A percentile compares a stretch with the other conserved stretches of the same genome.
phyloP scores from a whole-genome alignment of 2,113 vertebrate species.

The Microcebus jonahi region DNA sequence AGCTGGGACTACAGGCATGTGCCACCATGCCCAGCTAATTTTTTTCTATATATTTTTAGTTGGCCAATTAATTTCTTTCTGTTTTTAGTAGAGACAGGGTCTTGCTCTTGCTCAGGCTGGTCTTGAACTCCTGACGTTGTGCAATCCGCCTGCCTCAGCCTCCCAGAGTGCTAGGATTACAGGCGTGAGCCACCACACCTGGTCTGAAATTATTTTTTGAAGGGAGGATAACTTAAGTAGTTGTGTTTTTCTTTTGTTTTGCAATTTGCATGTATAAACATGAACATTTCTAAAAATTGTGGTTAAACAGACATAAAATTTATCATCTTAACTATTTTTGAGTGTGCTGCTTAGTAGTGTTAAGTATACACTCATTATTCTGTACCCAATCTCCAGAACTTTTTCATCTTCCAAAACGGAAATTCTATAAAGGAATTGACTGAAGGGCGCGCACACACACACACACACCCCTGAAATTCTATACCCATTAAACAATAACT shows the following conservation, averaged over 20 bases:
- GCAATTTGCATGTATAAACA: background rate
- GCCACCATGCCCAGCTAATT: too few species aligned
- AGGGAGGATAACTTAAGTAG: background rate
- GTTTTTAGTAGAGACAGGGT: too few species aligned
- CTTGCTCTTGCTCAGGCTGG: too few species aligned
- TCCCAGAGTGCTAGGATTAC: too few species aligned
- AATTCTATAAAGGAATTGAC: background rate
- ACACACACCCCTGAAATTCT: background rate
- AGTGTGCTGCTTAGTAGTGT: background rate
- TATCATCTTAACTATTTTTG: background rate
- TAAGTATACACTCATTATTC: background rate
- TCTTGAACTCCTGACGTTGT: too few species aligned
- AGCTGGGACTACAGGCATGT: too few species aligned
- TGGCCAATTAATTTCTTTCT: too few species aligned
- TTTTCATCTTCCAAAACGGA: conserved; percentile 20
- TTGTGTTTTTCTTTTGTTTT: background rate
- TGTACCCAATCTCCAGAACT: background rate
- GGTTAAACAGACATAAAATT: conserved; percentile 13
- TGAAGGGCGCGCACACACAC: too few species aligned
- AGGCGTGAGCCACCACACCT: too few species aligned
- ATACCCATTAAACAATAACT: background rate
- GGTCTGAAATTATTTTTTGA: background rate
- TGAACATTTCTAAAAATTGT: conserved; percentile 12
- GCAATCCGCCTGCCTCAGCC: too few species aligned
- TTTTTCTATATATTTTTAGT: too few species aligned